Conservation (phyloP, 2,113 vertebrate species). For the Boulengeromyrus knoepffleri region DNA sequence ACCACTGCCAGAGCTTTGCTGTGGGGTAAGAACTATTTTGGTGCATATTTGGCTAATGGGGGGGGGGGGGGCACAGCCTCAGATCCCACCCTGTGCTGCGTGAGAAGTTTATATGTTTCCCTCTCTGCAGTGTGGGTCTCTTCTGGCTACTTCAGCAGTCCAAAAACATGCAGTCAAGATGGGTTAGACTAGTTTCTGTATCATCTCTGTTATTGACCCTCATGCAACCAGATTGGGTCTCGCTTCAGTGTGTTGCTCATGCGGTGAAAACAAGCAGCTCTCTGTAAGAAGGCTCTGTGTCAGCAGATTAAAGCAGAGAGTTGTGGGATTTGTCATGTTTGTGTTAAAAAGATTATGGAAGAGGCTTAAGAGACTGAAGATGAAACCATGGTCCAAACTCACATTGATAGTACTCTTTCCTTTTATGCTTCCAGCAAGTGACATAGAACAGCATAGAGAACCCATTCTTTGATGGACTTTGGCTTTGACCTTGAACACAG, state of each 20-base stretch:
- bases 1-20: background rate
- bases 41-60: background rate
- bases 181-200: background rate
- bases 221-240: background rate
- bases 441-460: background rate
- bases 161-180: background rate
- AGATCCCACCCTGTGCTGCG: background rate
- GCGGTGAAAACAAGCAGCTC: conserved; percentile 24
- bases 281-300: conserved; percentile 29
- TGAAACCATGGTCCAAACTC: background rate
- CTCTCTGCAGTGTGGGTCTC: background rate
- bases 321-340: conserved; percentile 59
- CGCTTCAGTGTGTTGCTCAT: background rate
- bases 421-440: background rate
- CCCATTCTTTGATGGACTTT: background rate
- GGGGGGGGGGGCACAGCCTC: background rate
- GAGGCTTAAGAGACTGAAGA: conserved; percentile 26
- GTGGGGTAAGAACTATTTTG: background rate
- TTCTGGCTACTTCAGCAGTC: background rate
- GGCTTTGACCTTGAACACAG: background rate
- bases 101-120: background rate
- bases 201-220: background rate
- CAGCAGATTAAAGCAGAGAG: conserved; percentile 51
- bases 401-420: too few species aligned
- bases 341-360: conserved; percentile 44